Percentiles rank a stretch among this genome's conserved stretches.
Conservation (phyloP, 2,113 vertebrate species). For the Peromyscus californicus region DNA sequence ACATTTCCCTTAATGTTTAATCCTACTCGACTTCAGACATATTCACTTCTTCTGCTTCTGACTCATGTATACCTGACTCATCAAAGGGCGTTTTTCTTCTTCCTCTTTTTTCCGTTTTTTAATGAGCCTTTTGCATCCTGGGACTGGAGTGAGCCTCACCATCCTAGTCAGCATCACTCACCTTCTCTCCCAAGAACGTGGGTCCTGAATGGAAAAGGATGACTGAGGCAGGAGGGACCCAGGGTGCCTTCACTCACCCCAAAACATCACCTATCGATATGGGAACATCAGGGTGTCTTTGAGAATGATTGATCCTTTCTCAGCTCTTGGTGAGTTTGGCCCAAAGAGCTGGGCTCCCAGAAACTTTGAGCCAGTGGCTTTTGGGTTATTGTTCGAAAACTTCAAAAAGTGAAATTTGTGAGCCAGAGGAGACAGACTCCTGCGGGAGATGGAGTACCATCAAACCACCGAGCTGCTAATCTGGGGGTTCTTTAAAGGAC, state of each 20-base stretch:
- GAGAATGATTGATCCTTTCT: background rate
- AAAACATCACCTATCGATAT: background rate
- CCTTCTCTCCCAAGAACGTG: slow-evolving; percentile 22
- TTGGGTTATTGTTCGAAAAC: background rate
- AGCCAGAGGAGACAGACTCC: background rate
- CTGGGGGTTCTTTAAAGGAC: background rate
- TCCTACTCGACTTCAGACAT: slow-evolving; percentile 36
- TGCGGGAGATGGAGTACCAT: background rate
- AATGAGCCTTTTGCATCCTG: slow-evolving; percentile 59
- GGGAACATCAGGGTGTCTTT: background rate
- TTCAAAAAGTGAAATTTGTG: background rate
- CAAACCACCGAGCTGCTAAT: background rate
- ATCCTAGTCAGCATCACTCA: slow-evolving; percentile 35
- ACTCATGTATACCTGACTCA: slow-evolving; percentile 47
- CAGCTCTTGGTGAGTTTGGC: background rate
- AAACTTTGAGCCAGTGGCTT: background rate
- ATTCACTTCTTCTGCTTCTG: slow-evolving; percentile 29
- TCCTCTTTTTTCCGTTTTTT: background rate
- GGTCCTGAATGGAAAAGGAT: background rate
- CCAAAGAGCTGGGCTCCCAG: background rate
- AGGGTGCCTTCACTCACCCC: background rate
- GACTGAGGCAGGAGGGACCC: background rate
- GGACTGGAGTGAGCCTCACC: background rate
- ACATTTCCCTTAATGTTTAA: slow-evolving; percentile 44
- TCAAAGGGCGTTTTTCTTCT: background rate